These are phyloP conservation scores for Ammodytes marinus DNA, from an alignment of 2,113 vertebrate species.

Conservation along the genomic window DNA sequence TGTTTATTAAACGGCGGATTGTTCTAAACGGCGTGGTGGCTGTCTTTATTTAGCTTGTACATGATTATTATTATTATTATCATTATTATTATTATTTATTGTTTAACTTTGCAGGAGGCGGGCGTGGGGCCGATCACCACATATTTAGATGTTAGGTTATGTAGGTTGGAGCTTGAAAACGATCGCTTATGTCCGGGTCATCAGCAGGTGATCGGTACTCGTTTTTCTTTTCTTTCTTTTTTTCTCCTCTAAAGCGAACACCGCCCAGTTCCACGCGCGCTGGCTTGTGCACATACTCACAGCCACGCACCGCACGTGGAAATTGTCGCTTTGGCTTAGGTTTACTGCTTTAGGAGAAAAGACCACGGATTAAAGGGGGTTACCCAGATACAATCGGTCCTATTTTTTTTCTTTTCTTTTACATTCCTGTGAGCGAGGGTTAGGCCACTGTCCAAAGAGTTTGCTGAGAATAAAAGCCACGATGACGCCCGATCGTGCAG, in stretches of 20 bases:
- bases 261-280: neutral
- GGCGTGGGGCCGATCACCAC: slow-evolving; percentile 62
- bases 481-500: neutral
- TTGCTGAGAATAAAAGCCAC: neutral
- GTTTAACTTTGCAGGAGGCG: slow-evolving; percentile 32
- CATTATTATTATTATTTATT: neutral
- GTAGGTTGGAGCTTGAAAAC: slow-evolving; percentile 66
- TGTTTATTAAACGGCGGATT: neutral
- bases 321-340: neutral
- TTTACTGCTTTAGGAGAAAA: neutral
- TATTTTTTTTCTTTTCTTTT: neutral
- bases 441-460: neutral
- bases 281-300: slow-evolving; percentile 2
- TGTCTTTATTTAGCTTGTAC: slow-evolving; percentile 10
- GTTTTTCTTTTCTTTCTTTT: neutral
- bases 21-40: neutral
- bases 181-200: slow-evolving; percentile 83
- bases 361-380: slow-evolving; percentile 1
- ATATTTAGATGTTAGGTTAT: slow-evolving; percentile 38
- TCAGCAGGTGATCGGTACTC: slow-evolving; percentile 22
- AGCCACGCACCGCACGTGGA: neutral
- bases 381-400: neutral
- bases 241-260: neutral
- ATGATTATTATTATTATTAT: neutral
- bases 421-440: neutral